Evolutionary conservation across 2,888 invertebrate species (phyloP).

Genomic region (Tenthredo distinguenda): DNA sequence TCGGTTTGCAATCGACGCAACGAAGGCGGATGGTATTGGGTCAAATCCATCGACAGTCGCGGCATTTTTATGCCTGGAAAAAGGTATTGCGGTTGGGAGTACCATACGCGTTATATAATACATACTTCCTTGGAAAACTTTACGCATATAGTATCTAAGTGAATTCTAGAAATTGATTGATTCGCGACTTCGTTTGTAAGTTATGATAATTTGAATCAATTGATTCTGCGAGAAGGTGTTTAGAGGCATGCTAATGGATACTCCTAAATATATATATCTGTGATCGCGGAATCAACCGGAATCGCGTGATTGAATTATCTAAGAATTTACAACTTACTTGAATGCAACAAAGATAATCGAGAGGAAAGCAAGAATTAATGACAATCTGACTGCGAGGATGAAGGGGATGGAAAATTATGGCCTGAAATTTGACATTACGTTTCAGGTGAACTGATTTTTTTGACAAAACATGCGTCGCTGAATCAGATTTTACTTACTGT

Average conservation of each 20-base stretch:
- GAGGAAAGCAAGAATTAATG: not conserved
- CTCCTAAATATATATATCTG: not conserved
- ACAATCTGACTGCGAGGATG: not conserved
- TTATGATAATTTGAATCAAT: not conserved
- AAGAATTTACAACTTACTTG: not conserved
- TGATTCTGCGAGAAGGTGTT: not conserved
- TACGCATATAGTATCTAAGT: not conserved
- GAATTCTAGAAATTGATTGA: not conserved
- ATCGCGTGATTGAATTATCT: not conserved
- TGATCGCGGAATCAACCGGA: not conserved
- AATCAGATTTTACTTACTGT: slow-evolving; percentile 59
- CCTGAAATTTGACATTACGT: slow-evolving; percentile 23
- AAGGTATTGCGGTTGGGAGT: slow-evolving; percentile 57
- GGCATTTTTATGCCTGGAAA: slow-evolving; percentile 61
- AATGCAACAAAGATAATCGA: not conserved
- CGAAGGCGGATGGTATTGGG: slow-evolving; percentile 3
- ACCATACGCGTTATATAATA: not conserved
- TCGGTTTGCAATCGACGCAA: slow-evolving; percentile 24
- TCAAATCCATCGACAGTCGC: slow-evolving; percentile 60
- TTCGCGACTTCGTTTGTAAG: not conserved
- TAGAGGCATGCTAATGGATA: not conserved
- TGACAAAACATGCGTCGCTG: slow-evolving; percentile 62
- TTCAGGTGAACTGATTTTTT: slow-evolving; percentile 58
- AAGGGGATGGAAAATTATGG: not conserved
- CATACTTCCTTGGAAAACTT: not conserved